Percentiles rank a stretch among this genome's conserved stretches.
Evolutionary conservation across 2,113 vertebrate species (phyloP).

Genomic region (Neopipo cinnamomea): DNA sequence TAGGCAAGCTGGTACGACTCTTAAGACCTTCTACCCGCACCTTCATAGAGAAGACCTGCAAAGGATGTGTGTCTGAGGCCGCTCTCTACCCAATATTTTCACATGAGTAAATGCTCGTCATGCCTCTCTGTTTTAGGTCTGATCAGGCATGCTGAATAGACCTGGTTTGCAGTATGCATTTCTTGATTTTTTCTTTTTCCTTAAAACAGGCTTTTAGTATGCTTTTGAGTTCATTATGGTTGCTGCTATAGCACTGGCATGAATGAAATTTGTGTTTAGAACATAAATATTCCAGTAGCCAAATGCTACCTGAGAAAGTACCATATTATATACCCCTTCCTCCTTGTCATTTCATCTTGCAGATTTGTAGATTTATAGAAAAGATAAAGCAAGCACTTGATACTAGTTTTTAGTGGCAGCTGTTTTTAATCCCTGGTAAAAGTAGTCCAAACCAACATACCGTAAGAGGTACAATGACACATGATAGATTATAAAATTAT

Average conservation of each 20-base stretch:
- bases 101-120: background rate
- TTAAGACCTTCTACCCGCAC: background rate
- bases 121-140: background rate
- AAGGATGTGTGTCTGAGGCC: background rate
- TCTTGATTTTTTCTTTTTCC: background rate
- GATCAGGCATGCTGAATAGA: background rate
- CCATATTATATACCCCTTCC: background rate
- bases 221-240: background rate
- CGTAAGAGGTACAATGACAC: background rate
- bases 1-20: background rate
- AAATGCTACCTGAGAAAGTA: background rate
- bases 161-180: background rate
- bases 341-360: background rate
- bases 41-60: accelerated
- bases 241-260: background rate
- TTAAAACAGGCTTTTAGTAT: background rate
- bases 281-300: background rate
- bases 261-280: background rate
- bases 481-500: background rate
- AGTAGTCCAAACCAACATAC: background rate
- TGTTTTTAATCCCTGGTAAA: background rate
- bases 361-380: background rate
- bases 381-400: background rate
- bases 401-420: background rate
- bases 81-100: background rate